A percentile compares a stretch with the other conserved stretches of the same genome.
Evolutionary conservation across 2,113 vertebrate genomes (phyloP).

Genomic region (Gallinago media): DNA sequence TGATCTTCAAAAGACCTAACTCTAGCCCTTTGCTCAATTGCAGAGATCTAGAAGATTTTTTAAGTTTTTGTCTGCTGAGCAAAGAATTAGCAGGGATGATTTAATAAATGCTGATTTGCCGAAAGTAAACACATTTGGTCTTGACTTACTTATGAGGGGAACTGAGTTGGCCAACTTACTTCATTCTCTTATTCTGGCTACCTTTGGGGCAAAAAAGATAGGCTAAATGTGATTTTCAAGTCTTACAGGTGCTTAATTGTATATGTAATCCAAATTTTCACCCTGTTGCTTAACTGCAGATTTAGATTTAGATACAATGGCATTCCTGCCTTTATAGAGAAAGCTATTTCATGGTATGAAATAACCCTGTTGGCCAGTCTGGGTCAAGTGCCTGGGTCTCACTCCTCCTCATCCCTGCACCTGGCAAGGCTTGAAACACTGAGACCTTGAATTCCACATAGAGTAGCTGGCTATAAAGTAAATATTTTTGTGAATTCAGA

Average conservation of each 20-base stretch:
- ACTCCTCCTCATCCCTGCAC: too few relatives aligned
- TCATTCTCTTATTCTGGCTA: neutral
- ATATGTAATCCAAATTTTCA: neutral
- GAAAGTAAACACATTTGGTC: neutral
- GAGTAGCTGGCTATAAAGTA: too few relatives aligned
- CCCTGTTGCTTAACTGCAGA: neutral
- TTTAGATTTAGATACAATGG: neutral
- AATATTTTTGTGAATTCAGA: too few relatives aligned
- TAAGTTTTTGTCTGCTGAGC: neutral
- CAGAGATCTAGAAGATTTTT: neutral
- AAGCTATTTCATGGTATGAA: neutral
- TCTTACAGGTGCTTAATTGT: neutral
- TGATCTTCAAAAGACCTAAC: neutral
- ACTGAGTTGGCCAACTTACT: neutral
- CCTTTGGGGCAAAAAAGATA: neutral
- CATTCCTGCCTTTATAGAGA: neutral
- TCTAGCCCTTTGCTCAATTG: neutral
- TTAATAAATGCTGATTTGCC: neutral
- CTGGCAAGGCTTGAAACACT: too few relatives aligned
- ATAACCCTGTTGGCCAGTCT: too few relatives aligned
- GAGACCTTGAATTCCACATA: too few relatives aligned
- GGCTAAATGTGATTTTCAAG: neutral
- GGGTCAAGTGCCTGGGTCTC: too few relatives aligned
- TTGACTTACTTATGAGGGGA: neutral
- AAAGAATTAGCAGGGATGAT: neutral